Base-by-base conservation (phyloP, 23 tunicate genomes). In the Diplosoma virens region DNA sequence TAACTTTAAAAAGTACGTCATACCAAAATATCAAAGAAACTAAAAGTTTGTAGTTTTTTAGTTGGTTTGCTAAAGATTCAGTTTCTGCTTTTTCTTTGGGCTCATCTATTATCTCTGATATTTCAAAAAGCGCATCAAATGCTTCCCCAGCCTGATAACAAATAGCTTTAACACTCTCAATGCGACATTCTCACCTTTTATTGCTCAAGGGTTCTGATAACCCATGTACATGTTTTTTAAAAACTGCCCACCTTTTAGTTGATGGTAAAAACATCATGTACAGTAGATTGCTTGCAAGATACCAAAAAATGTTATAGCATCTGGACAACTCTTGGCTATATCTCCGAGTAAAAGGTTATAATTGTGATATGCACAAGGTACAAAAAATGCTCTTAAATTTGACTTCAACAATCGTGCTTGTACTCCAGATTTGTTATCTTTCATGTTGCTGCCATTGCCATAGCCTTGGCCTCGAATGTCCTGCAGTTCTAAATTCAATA, bases 241-340 rank as follows among this genome's bases (percentile, higher is more conserved):
- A 68, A 34, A 68, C 5, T 9, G 54, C 26, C 54, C 75, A 68
- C 54, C 75, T 37, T 54, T 68, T 68, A 34, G 75, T 68, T 14
- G 75, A 68, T 68, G 75, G 26, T 22, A 27, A 37, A 29, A 68
- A 68, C 25, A 37, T 4, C 5, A 54, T 68, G 75, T 68, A 68
- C n/a, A n/a, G n/a, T n/a, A n/a, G 28, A 68, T 36, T 4, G 25
- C 20, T 37, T 36, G 75, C 54, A 68, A 34, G 37, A 37, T 22
- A 34, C 75, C 75, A 68, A 68, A 68, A 27, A 68, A 68, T 16
- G 75, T 68, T 37, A 68, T 34, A 16, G 75, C 75, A 68, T 68
- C 54, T 36, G 36, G 36, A 25, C 75, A 68, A 16, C 28, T 9
- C 37, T 68, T 68, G 29, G 75, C 75, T 24, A 68, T 22, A 24